Percentiles rank a stretch among this genome's conserved stretches.
These are phyloP conservation scores for Hoplodrina ambigua DNA, from an alignment of 2,888 invertebrate genomes.

Conservation along the genomic window DNA sequence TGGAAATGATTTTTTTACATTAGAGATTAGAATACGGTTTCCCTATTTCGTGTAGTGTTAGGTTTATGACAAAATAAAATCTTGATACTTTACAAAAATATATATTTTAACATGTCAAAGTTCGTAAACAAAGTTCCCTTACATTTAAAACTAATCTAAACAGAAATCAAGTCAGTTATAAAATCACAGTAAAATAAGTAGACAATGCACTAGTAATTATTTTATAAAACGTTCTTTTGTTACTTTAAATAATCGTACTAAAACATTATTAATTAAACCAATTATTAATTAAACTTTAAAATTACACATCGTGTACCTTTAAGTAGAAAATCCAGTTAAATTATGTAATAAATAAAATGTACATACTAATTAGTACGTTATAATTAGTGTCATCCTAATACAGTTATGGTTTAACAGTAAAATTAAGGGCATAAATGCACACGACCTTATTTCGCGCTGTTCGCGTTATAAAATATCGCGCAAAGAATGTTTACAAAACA, in stretches of 20 bases:
- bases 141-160: conserved; percentile 73
- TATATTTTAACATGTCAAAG: conserved; percentile 66
- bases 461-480: not conserved
- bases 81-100: conserved; percentile 53
- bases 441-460: not conserved
- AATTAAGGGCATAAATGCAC: conserved; percentile 15
- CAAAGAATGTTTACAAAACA: not conserved
- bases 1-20: no score
- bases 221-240: conserved; percentile 32
- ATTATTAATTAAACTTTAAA: conserved; percentile 47
- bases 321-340: conserved; percentile 48
- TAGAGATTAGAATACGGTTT: no score
- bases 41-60: not conserved
- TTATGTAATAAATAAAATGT: conserved; percentile 60
- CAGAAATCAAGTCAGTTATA: conserved; percentile 74
- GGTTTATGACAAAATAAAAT: conserved; percentile 8
- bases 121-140: conserved; percentile 73
- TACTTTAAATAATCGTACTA: conserved; percentile 46
- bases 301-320: conserved; percentile 30
- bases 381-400: conserved; percentile 36
- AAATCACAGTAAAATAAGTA: conserved; percentile 83
- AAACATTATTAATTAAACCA: conserved; percentile 34
- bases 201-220: conserved; percentile 56
- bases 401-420: conserved; percentile 38
- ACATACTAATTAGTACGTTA: conserved; percentile 55